Conservation (phyloP, 1,140 invertebrate genomes). For the Caenorhabditis brenneri region DNA sequence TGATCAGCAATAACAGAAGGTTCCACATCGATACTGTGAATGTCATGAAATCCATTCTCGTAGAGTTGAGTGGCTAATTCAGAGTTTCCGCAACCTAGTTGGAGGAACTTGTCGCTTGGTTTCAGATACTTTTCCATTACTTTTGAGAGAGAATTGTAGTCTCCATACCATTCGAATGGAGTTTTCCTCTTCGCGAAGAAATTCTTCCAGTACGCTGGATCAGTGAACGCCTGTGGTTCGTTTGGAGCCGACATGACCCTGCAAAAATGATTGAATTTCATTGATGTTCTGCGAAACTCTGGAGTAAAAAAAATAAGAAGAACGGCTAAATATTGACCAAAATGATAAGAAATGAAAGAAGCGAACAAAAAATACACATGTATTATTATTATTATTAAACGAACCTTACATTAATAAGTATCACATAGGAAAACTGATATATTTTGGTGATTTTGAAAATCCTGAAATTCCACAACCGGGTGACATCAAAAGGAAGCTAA, state of each 20-base stretch:
- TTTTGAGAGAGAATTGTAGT: slow-evolving; percentile 59
- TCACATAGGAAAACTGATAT: background rate
- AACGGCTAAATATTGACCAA: background rate
- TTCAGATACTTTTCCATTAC: slow-evolving; percentile 65
- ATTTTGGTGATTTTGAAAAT: slow-evolving; percentile 7
- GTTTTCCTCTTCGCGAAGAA: slow-evolving; percentile 63
- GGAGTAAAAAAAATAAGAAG: background rate
- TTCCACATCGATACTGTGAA: slow-evolving; percentile 65
- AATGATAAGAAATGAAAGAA: background rate
- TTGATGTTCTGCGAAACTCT: no score
- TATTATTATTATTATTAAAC: background rate
- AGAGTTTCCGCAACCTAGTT: slow-evolving; percentile 68
- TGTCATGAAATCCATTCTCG: slow-evolving; percentile 65
- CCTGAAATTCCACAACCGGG: slow-evolving; percentile 13
- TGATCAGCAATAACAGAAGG: slow-evolving; percentile 60
- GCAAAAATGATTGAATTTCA: background rate
- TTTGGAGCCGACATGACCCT: slow-evolving; percentile 8
- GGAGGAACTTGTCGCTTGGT: slow-evolving; percentile 62
- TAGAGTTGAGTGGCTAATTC: slow-evolving; percentile 66
- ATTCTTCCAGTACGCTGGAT: slow-evolving; percentile 66
- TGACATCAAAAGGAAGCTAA: background rate
- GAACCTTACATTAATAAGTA: background rate
- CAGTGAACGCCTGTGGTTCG: slow-evolving; percentile 48
- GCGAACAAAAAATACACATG: background rate
- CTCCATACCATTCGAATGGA: slow-evolving; percentile 67